Evolutionary conservation across 35 echinoderm and acorn worm species (phyloP).

Genomic region (Lytechinus variegatus): DNA sequence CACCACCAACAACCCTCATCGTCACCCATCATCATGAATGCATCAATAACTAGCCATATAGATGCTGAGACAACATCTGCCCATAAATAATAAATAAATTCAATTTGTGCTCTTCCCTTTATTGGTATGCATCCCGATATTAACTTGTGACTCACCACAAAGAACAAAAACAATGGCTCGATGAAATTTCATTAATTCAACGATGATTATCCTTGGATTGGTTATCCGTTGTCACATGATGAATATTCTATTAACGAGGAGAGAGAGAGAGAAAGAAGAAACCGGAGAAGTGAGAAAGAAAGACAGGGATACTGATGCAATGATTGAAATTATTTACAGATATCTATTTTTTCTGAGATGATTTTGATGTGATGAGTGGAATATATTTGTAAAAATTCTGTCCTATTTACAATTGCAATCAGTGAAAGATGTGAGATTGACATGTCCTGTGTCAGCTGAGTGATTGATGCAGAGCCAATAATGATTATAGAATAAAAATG

Average conservation of each 20-base stretch:
- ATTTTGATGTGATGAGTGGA: neutral
- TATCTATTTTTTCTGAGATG: neutral
- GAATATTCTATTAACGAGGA: neutral
- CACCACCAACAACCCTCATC: neutral
- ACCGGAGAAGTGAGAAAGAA: too few species aligned
- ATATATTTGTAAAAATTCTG: neutral
- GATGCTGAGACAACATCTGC: neutral
- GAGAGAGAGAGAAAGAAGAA: neutral
- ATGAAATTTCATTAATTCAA: constrained; percentile 35
- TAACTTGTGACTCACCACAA: constrained; percentile 33
- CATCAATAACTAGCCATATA: neutral
- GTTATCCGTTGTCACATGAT: neutral
- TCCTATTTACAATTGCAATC: neutral
- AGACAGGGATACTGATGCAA: neutral
- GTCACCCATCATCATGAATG: neutral
- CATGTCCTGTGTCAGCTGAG: neutral
- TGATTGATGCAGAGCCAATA: neutral
- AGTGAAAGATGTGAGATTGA: neutral
- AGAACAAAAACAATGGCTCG: neutral
- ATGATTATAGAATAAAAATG: neutral
- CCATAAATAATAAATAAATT: constrained; percentile 45
- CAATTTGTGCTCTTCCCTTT: neutral
- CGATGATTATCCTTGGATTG: neutral
- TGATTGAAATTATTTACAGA: constrained; percentile 14
- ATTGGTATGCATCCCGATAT: neutral